Percentiles rank a stretch among this genome's conserved stretches.
These are phyloP conservation scores for Colletes latitarsis DNA, from an alignment of 1,140 invertebrate species.

Conservation along the genomic window DNA sequence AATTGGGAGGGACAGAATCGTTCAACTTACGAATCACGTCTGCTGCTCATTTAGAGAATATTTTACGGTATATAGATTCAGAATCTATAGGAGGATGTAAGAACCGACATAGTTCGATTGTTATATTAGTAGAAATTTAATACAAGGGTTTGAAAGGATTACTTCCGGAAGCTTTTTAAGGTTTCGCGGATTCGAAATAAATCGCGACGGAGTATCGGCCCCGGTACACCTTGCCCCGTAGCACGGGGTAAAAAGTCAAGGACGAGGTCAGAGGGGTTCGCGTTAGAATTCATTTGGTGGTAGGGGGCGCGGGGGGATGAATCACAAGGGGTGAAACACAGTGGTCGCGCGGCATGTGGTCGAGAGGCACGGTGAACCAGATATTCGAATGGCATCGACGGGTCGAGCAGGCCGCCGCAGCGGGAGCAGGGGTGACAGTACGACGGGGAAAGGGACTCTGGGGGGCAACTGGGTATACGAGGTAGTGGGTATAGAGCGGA, in stretches of 20 bases:
- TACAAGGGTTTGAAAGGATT: no score
- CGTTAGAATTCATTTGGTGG: not conserved
- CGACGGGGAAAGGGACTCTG: slow-evolving; percentile 38
- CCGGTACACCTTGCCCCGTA: not conserved
- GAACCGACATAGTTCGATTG: no score
- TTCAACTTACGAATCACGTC: no score
- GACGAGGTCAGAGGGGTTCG: slow-evolving; percentile 14
- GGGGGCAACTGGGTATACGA: slow-evolving; percentile 29
- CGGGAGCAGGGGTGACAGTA: slow-evolving; percentile 22
- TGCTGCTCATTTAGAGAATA: no score
- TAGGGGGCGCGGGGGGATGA: not conserved
- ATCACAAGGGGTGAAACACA: not conserved
- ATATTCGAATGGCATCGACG: slow-evolving; percentile 41
- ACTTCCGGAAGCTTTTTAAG: no score
- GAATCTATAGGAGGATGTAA: no score
- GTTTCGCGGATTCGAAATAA: no score
- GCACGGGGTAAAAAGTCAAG: not conserved
- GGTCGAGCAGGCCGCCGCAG: not conserved
- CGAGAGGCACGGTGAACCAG: slow-evolving; percentile 32
- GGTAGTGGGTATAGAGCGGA: slow-evolving; percentile 60
- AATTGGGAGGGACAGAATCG: no score
- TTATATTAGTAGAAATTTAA: no score
- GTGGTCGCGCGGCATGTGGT: slow-evolving; percentile 20
- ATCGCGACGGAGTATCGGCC: no score
- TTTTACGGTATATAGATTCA: no score